Evolutionary conservation across 2,888 invertebrate species (phyloP).

Genomic region (Amphipyra tragopoginis): DNA sequence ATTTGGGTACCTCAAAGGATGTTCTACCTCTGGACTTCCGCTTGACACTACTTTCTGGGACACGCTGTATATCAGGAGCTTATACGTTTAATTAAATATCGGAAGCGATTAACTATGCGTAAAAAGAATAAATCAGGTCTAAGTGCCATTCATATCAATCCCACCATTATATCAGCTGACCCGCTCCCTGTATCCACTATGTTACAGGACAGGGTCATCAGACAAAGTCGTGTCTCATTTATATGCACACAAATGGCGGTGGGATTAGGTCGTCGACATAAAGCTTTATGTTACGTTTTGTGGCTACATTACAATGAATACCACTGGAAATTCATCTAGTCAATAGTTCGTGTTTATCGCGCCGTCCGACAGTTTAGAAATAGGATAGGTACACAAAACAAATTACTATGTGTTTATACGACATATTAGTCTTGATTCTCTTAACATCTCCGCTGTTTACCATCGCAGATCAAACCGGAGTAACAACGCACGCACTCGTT

Average conservation of each 20-base stretch:
- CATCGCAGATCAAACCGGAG: constrained; percentile 26
- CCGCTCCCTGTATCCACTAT: constrained; percentile 60
- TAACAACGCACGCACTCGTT: constrained; percentile 34
- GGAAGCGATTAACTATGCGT: too few relatives aligned
- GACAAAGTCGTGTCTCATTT: constrained; percentile 45
- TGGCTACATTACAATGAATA: constrained; percentile 37
- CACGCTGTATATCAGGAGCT: too few relatives aligned
- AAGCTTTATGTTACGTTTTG: constrained; percentile 51
- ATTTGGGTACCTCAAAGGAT: too few relatives aligned
- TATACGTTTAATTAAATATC: too few relatives aligned
- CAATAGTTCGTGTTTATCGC: constrained; percentile 16
- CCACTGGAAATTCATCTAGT: constrained; percentile 31
- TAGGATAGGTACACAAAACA: constrained; percentile 20
- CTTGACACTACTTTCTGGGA: too few relatives aligned
- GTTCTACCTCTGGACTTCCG: too few relatives aligned
- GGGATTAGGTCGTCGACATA: constrained; percentile 50
- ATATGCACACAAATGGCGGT: constrained; percentile 57
- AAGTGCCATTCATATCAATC: constrained; percentile 68
- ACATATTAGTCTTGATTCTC: constrained; percentile 27
- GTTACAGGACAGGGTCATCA: constrained; percentile 49
- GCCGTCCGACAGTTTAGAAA: constrained; percentile 17
- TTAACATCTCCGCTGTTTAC: constrained; percentile 25
- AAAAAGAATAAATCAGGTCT: constrained; percentile 64
- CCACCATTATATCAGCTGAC: constrained; percentile 68
- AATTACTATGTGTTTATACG: constrained; percentile 24